Percentiles rank a stretch among this genome's conserved stretches.
Evolutionary conservation across 2,888 invertebrate species (phyloP).

Genomic region (Nebria brevicollis): DNA sequence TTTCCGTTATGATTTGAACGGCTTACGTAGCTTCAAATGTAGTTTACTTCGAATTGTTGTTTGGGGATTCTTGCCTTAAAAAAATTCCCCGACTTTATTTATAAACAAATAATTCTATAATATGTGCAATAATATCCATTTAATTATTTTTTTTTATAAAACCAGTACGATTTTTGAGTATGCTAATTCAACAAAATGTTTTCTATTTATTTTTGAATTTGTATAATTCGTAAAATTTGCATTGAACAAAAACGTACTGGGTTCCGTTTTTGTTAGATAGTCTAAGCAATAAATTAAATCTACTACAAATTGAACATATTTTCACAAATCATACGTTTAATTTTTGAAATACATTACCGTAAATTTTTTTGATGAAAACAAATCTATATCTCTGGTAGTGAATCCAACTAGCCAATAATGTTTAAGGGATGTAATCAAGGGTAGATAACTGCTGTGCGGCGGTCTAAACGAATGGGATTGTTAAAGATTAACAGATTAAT

Average conservation of each 20-base stretch:
- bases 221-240: neutral
- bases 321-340: neutral
- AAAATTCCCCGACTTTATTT: conserved; percentile 12
- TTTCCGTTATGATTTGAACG: too few species aligned
- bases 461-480: conserved; percentile 35
- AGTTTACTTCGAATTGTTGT: neutral
- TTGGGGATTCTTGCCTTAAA: conserved; percentile 23
- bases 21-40: neutral
- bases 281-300: neutral
- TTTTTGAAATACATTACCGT: neutral
- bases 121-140: neutral
- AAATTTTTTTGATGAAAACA: neutral
- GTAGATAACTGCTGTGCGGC: conserved; percentile 30
- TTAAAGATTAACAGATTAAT: conserved; percentile 42
- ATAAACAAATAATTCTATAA: neutral
- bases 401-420: neutral
- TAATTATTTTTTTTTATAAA: neutral
- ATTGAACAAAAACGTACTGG: neutral
- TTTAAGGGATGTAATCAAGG: conserved; percentile 17
- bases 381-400: neutral
- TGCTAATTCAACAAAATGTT: neutral
- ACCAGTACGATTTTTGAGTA: neutral
- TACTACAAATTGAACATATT: neutral
- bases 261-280: neutral
- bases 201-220: neutral